Conservation (phyloP, 2,888 invertebrate genomes). For the Oegoconia quadripuncta region DNA sequence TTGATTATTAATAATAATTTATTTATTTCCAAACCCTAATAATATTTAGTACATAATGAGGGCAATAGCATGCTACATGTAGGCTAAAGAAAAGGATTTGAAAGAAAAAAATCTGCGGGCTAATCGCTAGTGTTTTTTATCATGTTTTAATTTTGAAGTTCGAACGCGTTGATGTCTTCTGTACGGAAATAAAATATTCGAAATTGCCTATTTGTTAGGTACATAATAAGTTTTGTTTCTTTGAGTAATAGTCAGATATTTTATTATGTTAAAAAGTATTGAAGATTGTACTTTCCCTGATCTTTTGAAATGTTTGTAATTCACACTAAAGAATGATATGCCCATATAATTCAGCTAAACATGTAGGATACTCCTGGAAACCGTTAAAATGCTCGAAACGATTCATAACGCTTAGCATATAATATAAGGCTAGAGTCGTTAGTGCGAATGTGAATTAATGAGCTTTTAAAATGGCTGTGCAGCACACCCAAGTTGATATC, state of each 20-base stretch:
- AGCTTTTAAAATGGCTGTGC: slow-evolving; percentile 59
- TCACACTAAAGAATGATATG: neutral
- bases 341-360: neutral
- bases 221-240: neutral
- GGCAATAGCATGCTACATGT: too few species aligned
- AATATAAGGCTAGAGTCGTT: slow-evolving; percentile 42
- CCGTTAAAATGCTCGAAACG: slow-evolving; percentile 19
- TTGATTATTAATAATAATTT: too few species aligned
- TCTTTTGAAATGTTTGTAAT: too few species aligned
- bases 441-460: slow-evolving; percentile 57
- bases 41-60: too few species aligned
- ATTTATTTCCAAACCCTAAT: too few species aligned
- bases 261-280: too few species aligned
- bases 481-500: slow-evolving; percentile 64
- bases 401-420: slow-evolving; percentile 42
- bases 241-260: too few species aligned
- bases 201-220: neutral
- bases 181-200: slow-evolving; percentile 5
- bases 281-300: too few species aligned
- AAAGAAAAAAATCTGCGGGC: too few species aligned
- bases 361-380: neutral
- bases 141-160: too few species aligned
- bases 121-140: slow-evolving; percentile 10
- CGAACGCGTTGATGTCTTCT: slow-evolving; percentile 44
- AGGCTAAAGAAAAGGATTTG: too few species aligned